These are phyloP conservation scores for Lindbergichthys nudifrons DNA, from an alignment of 2,797 vertebrate genomes.

Conservation along the genomic window DNA sequence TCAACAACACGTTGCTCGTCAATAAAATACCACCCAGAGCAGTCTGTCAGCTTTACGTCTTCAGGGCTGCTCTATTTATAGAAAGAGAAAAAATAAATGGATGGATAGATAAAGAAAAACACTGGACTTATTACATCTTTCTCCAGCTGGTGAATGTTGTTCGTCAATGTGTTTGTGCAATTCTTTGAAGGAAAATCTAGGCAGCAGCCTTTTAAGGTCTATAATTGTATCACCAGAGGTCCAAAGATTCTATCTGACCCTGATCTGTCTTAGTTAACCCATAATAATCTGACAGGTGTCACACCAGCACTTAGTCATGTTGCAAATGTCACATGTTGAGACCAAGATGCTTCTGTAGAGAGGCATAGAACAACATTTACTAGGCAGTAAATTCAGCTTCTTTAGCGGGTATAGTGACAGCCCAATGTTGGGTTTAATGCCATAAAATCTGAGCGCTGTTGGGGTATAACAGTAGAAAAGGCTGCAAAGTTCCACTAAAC, in stretches of 20 bases:
- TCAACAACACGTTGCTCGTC: constrained; percentile 60
- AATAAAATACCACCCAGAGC: constrained; percentile 69
- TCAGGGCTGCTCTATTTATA: constrained; percentile 50
- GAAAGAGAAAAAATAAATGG: constrained; percentile 44
- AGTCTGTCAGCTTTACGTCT: constrained; percentile 37
- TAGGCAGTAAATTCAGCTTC: constrained; percentile 63
- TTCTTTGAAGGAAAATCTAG: constrained; percentile 9
- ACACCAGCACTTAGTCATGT: constrained; percentile 68
- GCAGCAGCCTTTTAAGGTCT: constrained; percentile 32
- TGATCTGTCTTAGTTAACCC: constrained; percentile 78
- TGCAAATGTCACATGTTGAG: constrained; percentile 71
- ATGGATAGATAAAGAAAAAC: constrained; percentile 54
- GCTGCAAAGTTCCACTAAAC: constrained; percentile 12
- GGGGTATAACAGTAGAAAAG: constrained; percentile 30
- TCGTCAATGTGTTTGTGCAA: constrained; percentile 6
- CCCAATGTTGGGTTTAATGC: constrained; percentile 52
- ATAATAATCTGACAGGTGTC: constrained; percentile 72
- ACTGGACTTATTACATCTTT: constrained; percentile 17
- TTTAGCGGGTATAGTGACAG: constrained; percentile 55
- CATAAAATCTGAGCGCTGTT: constrained; percentile 36
- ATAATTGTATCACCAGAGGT: constrained; percentile 61
- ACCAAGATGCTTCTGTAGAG: constrained; percentile 60
- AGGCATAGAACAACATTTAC: constrained; percentile 64
- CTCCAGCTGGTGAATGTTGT: constrained; percentile 41
- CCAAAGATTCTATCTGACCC: constrained; percentile 53